Conservation (phyloP, 2,888 invertebrate species). For the Epinotia bilunana region DNA sequence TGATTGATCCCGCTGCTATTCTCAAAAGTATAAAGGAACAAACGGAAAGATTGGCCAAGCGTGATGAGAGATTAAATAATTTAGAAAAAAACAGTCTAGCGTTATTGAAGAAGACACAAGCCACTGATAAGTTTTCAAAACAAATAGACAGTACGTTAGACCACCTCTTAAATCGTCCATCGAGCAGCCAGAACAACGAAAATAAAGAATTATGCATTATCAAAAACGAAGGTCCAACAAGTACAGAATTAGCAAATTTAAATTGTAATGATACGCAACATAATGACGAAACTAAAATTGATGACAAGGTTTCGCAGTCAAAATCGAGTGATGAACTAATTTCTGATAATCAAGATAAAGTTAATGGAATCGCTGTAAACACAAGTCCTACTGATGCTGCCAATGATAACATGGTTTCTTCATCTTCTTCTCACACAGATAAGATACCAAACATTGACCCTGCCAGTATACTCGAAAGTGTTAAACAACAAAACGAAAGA, state of each 20-base stretch:
- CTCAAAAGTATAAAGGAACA: slow-evolving; percentile 59
- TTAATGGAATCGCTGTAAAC: neutral
- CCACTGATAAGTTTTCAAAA: slow-evolving; percentile 53
- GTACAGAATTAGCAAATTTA: neutral
- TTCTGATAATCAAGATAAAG: slow-evolving; percentile 52
- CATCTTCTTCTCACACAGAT: neutral
- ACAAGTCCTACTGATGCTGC: neutral
- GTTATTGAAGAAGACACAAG: slow-evolving; percentile 55
- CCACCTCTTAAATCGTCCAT: slow-evolving; percentile 57
- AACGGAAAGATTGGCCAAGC: slow-evolving; percentile 58
- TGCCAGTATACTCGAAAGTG: slow-evolving; percentile 51
- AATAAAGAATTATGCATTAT: slow-evolving; percentile 7
- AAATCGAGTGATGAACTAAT: slow-evolving; percentile 44
- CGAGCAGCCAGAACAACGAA: slow-evolving; percentile 48
- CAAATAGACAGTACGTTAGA: slow-evolving; percentile 57
- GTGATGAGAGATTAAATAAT: slow-evolving; percentile 58
- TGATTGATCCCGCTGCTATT: slow-evolving; percentile 59
- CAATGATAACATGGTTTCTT: neutral
- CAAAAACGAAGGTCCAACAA: neutral
- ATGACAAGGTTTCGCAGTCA: slow-evolving; percentile 21
- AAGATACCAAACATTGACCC: slow-evolving; percentile 34
- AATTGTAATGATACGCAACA: neutral
- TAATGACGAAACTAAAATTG: neutral
- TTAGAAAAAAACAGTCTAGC: slow-evolving; percentile 57
- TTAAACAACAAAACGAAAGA: slow-evolving; percentile 59